Conservation (phyloP, 2,888 invertebrate genomes). For the Ectropis crepuscularia region DNA sequence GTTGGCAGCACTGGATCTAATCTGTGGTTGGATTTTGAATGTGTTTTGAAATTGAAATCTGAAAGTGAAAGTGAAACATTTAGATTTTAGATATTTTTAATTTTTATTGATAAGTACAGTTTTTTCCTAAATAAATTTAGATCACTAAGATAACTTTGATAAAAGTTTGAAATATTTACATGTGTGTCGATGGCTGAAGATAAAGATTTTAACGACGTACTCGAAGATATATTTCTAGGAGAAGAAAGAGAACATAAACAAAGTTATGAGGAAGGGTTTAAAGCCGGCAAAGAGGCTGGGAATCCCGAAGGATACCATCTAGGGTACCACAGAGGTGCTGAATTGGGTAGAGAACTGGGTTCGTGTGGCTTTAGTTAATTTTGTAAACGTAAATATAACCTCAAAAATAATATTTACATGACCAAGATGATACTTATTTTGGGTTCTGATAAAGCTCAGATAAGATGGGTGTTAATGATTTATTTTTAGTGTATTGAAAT, state of each 20-base stretch:
- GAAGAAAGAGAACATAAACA: constrained; percentile 87
- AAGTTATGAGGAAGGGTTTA: constrained; percentile 89
- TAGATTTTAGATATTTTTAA: too few relatives aligned
- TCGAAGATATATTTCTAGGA: constrained; percentile 88
- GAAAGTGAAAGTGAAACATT: too few relatives aligned
- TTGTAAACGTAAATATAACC: constrained; percentile 13
- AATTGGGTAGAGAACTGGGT: constrained; percentile 89
- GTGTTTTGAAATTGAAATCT: too few relatives aligned
- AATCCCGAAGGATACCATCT: constrained; percentile 89
- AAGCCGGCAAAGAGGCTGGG: constrained; percentile 85
- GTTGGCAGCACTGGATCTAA: too few relatives aligned
- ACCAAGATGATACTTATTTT: too few relatives aligned
- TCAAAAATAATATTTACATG: constrained; percentile 4
- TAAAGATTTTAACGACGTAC: constrained; percentile 89
- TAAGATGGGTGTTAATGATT: too few relatives aligned
- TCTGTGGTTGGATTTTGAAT: too few relatives aligned
- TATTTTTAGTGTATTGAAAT: too few relatives aligned
- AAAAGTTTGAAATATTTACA: neutral
- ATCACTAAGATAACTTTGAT: constrained; percentile 9
- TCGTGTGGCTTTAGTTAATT: constrained; percentile 24
- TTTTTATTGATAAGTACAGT: too few relatives aligned
- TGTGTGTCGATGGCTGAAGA: constrained; percentile 67
- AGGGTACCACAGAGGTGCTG: constrained; percentile 91
- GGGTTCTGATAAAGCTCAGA: too few relatives aligned
- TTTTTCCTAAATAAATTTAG: constrained; percentile 2